These are phyloP conservation scores for Falco peregrinus DNA, from an alignment of 2,797 vertebrate species.

Conservation along the genomic window DNA sequence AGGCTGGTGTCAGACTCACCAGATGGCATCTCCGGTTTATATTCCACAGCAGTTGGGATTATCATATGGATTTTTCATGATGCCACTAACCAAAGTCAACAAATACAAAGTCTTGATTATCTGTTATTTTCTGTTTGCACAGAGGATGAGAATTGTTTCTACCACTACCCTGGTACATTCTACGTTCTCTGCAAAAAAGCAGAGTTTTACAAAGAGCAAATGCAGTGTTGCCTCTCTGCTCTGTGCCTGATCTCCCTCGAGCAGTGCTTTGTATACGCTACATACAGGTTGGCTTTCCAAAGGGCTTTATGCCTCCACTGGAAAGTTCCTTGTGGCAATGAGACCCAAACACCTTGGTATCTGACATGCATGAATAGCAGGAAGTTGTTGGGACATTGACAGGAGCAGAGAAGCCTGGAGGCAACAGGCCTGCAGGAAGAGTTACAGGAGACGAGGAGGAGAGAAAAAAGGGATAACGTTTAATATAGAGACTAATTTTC, in stretches of 20 bases:
- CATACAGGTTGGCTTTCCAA: not conserved
- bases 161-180: rapidly evolving
- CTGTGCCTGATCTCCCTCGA: not conserved
- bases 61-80: not conserved
- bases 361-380: rapidly evolving
- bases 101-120: not conserved
- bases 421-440: not conserved
- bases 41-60: not conserved
- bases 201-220: not conserved
- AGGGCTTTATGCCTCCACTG: not conserved
- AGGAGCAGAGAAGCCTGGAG: not conserved
- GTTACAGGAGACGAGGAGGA: not conserved
- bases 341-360: not conserved
- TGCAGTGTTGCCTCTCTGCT: not conserved
- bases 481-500: no score
- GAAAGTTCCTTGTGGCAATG: not conserved
- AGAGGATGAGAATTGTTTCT: not conserved
- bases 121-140: not conserved
- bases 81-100: not conserved
- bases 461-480: not conserved
- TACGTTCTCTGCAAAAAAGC: not conserved
- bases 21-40: no score
- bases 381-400: not conserved
- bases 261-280: not conserved
- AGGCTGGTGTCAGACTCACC: not conserved